These are phyloP conservation scores for Ectobius pallidus DNA, from an alignment of 2,888 invertebrate genomes.

Conservation along the genomic window DNA sequence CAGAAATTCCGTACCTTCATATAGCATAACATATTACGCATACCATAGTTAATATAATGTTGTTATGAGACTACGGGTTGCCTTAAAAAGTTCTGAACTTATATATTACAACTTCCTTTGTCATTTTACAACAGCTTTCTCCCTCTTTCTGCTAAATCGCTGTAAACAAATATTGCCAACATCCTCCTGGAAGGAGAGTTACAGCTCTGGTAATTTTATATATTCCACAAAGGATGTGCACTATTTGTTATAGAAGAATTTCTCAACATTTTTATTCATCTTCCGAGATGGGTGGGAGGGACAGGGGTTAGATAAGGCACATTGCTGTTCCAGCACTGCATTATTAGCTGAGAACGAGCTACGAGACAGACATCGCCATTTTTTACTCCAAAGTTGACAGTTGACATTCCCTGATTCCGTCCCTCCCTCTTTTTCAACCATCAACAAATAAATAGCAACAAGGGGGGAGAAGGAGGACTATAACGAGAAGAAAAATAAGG, in stretches of 20 bases:
- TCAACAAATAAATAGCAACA: constrained; percentile 8
- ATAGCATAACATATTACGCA: too few species aligned
- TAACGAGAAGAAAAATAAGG: neutral
- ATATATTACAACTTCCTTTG: too few species aligned
- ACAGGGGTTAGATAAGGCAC: constrained; percentile 13
- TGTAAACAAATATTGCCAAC: too few species aligned
- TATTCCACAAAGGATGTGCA: neutral
- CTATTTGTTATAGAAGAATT: neutral
- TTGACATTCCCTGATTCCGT: constrained; percentile 31
- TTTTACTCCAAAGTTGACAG: constrained; percentile 36
- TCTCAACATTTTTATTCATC: neutral
- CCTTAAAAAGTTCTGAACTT: too few species aligned
- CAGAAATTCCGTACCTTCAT: too few species aligned
- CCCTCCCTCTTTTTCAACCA: neutral
- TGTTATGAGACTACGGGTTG: too few species aligned
- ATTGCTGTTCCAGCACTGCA: neutral
- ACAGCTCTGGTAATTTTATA: neutral
- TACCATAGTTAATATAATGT: too few species aligned
- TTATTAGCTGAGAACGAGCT: constrained; percentile 32
- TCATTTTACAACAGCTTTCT: too few species aligned
- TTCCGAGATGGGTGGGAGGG: neutral
- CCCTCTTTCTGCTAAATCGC: too few species aligned
- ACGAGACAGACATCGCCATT: constrained; percentile 28
- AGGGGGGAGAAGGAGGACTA: neutral
- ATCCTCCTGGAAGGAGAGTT: too few species aligned